Base-by-base conservation (phyloP, 2,888 invertebrate species). In the Aphelenchoides bicaudatus region DNA sequence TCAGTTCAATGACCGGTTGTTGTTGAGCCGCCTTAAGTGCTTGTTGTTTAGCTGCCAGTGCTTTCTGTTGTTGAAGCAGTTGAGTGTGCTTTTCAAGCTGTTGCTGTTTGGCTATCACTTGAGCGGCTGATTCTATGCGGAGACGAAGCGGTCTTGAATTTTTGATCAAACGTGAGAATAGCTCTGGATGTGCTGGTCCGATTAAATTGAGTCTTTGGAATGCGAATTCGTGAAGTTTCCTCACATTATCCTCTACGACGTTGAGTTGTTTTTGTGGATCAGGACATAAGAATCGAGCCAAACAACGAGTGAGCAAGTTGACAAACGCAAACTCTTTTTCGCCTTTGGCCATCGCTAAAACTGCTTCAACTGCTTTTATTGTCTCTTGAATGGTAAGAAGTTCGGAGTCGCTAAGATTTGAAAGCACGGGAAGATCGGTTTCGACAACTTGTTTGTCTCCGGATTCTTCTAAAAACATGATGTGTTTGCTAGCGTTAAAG, bases 191-290 rank as follows among this genome's bases (percentile, higher is more conserved):
- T 37, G 62, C 61, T 0, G 69, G 66, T 0, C 92, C 94, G 70
- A 93, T 88, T 77, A 88, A 87, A 72, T 90, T 90, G 19, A 96
- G 85, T 86, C 89, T 88, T 68, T 89, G 87, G 68, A 96, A 84
- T 63, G 90, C 88, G 73, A 88, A 87, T 67, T 93, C 91, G 80
- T 94, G 93, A 21, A 77, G 53, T 25, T 61, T 62, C 46, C 68
- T 62, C 25, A 68, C 70, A 16, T 86, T 85, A 46, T 84, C 81
- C 10, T 86, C 55, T n/a, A 70, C 59, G 37, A 60, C 59, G 21
- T 68, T 54, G 75, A 79, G 53, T 85, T 65, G 53, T 52, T 73
- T 69, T 27, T 70, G 66, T 21, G 72, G 72, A 25, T 79, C 78
- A 65, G 88, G 88, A 58, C 88, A 83, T 58, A 94, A 82, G 79